Percentiles rank a stretch among this genome's conserved stretches.
phyloP scores from a whole-genome alignment of 2,113 vertebrate genomes.

The Bolborhynchus lineola region DNA sequence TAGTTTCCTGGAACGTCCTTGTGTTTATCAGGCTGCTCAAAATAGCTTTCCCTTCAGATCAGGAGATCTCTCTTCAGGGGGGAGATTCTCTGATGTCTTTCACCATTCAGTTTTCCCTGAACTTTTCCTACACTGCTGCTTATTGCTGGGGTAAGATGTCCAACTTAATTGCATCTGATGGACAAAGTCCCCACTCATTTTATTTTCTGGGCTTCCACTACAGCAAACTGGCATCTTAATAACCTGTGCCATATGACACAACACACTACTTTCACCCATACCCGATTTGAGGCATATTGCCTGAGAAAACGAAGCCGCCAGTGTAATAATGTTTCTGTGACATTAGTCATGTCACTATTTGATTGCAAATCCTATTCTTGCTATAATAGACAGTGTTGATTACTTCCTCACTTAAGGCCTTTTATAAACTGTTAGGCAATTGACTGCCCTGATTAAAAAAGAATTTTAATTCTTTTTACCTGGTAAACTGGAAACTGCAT shows the following conservation, averaged over 20 bases:
- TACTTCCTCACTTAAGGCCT: conserved; percentile 57
- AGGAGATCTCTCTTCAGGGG: not conserved
- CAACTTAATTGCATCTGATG: not conserved
- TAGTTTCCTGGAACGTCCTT: not conserved
- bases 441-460: conserved; percentile 43
- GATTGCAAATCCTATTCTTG: conserved; percentile 42
- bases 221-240: not conserved
- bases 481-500: conserved; percentile 7
- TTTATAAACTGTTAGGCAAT: conserved; percentile 27
- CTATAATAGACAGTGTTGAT: conserved; percentile 13
- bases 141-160: not conserved
- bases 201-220: not conserved
- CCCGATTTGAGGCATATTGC: not conserved
- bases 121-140: not conserved
- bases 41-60: not conserved
- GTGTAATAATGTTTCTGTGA: not conserved
- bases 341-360: not conserved
- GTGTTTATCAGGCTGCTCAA: not conserved
- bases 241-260: not conserved
- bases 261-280: not conserved
- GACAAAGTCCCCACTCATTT: not conserved
- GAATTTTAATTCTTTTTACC: too few relatives aligned
- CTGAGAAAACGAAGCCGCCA: not conserved
- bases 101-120: not conserved
- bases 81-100: not conserved